These are phyloP conservation scores for Sebastes matsubarae DNA, from an alignment of 2,797 vertebrate genomes.

Conservation along the genomic window DNA sequence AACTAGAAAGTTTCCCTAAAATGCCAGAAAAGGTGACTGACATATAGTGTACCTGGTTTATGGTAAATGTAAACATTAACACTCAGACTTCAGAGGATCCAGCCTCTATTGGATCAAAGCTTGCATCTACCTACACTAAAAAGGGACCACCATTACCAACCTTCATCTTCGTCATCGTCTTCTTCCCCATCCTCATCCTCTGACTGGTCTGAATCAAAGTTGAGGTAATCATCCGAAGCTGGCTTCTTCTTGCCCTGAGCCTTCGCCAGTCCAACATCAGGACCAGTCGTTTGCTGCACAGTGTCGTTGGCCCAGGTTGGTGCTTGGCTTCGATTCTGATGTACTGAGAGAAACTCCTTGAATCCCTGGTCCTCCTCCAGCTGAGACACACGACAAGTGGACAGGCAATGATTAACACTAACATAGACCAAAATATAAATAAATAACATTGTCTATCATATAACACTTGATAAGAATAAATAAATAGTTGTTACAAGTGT, in stretches of 20 bases:
- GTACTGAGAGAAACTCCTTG: conserved; percentile 92
- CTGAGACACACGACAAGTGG: conserved; percentile 69
- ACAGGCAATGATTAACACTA: background rate
- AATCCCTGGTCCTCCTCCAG: conserved; percentile 88
- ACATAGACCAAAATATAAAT: background rate
- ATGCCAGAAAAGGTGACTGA: background rate
- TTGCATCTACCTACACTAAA: background rate
- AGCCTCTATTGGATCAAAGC: background rate
- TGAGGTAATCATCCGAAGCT: conserved; percentile 89
- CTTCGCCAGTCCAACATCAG: conserved; percentile 37
- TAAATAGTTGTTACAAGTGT: background rate
- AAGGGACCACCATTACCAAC: conserved; percentile 42
- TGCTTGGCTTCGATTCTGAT: conserved; percentile 89
- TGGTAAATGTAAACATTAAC: background rate
- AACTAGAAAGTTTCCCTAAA: background rate
- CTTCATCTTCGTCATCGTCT: conserved; percentile 44
- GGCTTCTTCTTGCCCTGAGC: conserved; percentile 64
- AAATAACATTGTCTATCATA: background rate
- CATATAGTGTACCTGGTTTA: background rate
- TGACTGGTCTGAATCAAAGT: conserved; percentile 93
- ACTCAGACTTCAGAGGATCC: background rate
- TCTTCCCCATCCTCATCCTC: conserved; percentile 71
- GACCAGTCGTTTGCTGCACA: conserved; percentile 48
- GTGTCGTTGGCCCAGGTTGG: conserved; percentile 93
- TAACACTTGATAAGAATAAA: background rate